A percentile compares a stretch with the other conserved stretches of the same genome.
Evolutionary conservation across 2,113 vertebrate species (phyloP).

Genomic region (Mastomys coucha): DNA sequence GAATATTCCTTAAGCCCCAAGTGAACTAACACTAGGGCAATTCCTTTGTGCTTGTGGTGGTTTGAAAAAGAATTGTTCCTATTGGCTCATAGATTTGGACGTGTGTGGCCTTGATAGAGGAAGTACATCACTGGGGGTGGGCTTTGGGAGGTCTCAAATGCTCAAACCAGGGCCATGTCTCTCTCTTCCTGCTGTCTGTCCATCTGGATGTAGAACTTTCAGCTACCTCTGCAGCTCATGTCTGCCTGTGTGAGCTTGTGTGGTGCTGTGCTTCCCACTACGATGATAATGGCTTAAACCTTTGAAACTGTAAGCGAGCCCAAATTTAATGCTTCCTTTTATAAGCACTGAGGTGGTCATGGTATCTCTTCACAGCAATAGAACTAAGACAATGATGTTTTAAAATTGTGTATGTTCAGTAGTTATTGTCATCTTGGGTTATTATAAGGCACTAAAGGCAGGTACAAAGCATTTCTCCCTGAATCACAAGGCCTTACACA

Average conservation of each 20-base stretch:
- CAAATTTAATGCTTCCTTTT: not conserved
- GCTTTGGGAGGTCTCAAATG: not conserved
- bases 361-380: not conserved
- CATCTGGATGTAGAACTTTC: not conserved
- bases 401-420: not conserved
- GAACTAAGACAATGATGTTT: not conserved
- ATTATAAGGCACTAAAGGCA: slow-evolving; percentile 50
- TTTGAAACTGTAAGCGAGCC: not conserved
- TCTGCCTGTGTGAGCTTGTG: not conserved
- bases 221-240: not conserved
- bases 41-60: not conserved
- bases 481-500: slow-evolving; percentile 43
- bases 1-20: slow-evolving; percentile 53
- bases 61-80: not conserved
- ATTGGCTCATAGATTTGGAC: not conserved
- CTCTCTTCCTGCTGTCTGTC: not conserved
- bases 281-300: not conserved
- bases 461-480: slow-evolving; percentile 35
- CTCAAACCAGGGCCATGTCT: not conserved
- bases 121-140: not conserved
- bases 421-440: not conserved
- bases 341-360: not conserved
- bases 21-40: not conserved
- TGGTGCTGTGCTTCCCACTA: not conserved
- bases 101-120: not conserved